Evolutionary conservation across 2,888 invertebrate genomes (phyloP).

Genomic region (Cylloceria caligata): DNA sequence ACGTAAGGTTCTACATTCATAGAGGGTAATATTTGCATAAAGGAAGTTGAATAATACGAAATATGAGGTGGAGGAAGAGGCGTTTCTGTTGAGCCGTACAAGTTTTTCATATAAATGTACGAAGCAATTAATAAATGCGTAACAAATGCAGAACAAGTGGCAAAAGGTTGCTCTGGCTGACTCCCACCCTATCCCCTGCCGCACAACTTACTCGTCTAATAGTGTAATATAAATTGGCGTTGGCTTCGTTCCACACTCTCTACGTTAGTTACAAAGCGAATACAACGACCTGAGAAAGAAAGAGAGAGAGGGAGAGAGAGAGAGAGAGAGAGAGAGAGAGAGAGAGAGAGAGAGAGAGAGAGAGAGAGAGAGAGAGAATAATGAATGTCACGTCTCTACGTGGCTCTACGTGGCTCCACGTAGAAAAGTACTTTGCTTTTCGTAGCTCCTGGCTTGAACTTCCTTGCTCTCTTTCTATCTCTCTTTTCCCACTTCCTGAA

Average conservation of each 20-base stretch:
- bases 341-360: constrained; percentile 15
- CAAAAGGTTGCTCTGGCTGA: constrained; percentile 69
- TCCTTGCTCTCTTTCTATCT: constrained; percentile 24
- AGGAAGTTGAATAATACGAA: neutral
- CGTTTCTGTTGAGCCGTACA: neutral
- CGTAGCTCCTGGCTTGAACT: constrained; percentile 42
- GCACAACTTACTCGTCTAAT: constrained; percentile 66
- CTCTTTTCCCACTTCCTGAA: constrained; percentile 10
- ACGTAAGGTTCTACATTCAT: too few relatives aligned
- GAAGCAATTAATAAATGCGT: constrained; percentile 75
- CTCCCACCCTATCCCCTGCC: constrained; percentile 3
- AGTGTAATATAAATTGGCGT: constrained; percentile 74
- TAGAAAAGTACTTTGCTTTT: constrained; percentile 51
- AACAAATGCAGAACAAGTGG: constrained; percentile 63
- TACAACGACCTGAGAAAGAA: constrained; percentile 20
- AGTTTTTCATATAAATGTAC: constrained; percentile 67
- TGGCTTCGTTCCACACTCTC: constrained; percentile 72
- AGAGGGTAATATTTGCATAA: neutral
- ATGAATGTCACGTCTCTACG: constrained; percentile 52
- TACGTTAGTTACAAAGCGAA: constrained; percentile 66
- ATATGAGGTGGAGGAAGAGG: neutral
- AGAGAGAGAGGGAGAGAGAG: constrained; percentile 27
- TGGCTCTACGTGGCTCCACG: constrained; percentile 38
- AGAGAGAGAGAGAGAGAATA: constrained; percentile 32
- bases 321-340: constrained; percentile 15